Evolutionary conservation across 1,140 invertebrate genomes (phyloP).

Genomic region (Bradysia coprophila): DNA sequence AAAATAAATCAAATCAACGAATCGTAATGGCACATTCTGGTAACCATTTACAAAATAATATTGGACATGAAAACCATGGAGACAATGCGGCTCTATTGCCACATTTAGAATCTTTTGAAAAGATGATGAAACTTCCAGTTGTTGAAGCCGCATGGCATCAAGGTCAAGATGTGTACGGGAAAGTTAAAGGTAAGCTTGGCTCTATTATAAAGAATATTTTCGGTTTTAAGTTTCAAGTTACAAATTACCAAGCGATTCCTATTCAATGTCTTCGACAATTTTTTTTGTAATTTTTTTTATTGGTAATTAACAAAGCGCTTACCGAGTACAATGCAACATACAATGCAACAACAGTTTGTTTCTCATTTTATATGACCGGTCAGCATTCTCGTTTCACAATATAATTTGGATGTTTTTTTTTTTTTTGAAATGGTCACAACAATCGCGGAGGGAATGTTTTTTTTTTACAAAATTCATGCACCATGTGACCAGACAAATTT

Average conservation of each 20-base stretch:
- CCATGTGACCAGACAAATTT: no score
- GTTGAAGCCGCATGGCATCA: conserved; percentile 31
- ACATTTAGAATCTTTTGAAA: conserved; percentile 32
- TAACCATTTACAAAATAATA: background rate
- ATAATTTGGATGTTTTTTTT: no score
- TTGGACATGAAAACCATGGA: background rate
- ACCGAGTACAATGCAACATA: background rate
- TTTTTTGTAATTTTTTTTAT: background rate
- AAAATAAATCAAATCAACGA: background rate
- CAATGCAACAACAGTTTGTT: no score
- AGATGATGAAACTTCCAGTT: conserved; percentile 32
- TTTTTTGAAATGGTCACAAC: no score
- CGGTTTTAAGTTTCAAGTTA: no score
- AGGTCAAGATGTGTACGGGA: conserved; percentile 31
- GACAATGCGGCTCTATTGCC: conserved; percentile 24
- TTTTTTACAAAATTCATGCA: no score
- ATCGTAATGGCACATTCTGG: background rate
- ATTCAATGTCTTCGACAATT: no score
- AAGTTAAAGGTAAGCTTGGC: conserved; percentile 28
- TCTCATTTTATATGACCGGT: no score
- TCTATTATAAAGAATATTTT: no score
- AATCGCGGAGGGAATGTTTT: no score
- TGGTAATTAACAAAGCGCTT: background rate
- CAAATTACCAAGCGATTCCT: no score
- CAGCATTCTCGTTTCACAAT: no score